Percentiles rank a stretch among this genome's conserved stretches.
Conservation (phyloP, 2,113 vertebrate species). For the Theristicus caerulescens region DNA sequence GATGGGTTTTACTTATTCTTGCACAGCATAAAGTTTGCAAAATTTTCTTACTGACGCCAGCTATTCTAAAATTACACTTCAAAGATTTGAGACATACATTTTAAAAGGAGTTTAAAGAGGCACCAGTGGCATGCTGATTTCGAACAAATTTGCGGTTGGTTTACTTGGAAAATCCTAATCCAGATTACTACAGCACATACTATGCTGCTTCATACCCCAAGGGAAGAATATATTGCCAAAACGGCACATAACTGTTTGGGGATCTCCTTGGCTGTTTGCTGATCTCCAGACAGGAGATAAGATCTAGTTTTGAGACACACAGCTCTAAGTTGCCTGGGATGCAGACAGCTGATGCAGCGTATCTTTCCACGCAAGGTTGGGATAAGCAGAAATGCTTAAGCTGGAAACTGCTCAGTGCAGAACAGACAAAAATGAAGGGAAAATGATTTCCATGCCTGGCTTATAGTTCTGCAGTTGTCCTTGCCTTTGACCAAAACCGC, state of each 20-base stretch:
- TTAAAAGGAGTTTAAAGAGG: background rate
- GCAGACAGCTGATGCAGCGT: background rate
- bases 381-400: background rate
- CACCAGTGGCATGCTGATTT: background rate
- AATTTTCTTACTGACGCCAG: background rate
- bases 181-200: background rate
- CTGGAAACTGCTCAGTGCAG: background rate
- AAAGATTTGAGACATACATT: background rate
- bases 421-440: background rate
- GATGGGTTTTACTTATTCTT: background rate
- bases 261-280: background rate
- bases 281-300: background rate
- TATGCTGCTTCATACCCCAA: background rate
- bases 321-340: background rate
- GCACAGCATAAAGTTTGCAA: background rate
- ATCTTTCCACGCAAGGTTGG: background rate
- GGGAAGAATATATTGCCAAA: background rate
- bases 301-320: background rate
- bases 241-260: background rate
- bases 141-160: background rate
- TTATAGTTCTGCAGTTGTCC: background rate
- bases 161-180: background rate
- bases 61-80: background rate
- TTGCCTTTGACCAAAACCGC: background rate
- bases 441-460: background rate